Percentiles rank a stretch among this genome's conserved stretches.
phyloP scores from a whole-genome alignment of 1,140 invertebrate genomes.

The Cydia amplana region DNA sequence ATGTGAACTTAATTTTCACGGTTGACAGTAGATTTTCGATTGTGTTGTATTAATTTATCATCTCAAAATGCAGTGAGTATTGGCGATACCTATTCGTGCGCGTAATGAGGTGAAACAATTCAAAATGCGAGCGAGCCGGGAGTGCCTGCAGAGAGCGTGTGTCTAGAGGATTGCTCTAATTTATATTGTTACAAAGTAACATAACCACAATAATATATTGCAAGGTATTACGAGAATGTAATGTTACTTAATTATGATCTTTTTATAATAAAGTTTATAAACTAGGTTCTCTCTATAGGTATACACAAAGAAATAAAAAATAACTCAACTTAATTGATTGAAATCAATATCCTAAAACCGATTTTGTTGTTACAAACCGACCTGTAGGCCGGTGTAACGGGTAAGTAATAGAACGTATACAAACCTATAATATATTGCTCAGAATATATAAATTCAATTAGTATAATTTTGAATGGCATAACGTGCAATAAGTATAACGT shows the following conservation, averaged over 20 bases:
- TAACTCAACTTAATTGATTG: too few species aligned
- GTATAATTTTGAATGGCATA: too few species aligned
- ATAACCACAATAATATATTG: not conserved
- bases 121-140: constrained; percentile 63
- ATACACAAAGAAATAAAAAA: too few species aligned
- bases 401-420: too few species aligned
- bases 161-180: constrained; percentile 11
- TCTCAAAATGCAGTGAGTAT: constrained; percentile 36
- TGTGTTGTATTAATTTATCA: constrained; percentile 44
- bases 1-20: constrained; percentile 40
- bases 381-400: too few species aligned
- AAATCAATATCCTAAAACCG: too few species aligned
- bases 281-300: not conserved
- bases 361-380: too few species aligned
- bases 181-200: constrained; percentile 2
- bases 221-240: not conserved
- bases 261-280: not conserved
- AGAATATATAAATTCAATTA: too few species aligned
- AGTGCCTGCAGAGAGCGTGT: constrained; percentile 39
- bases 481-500: too few species aligned
- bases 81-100: constrained; percentile 59
- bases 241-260: not conserved
- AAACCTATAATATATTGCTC: too few species aligned
- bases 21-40: constrained; percentile 44
- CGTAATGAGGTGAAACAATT: constrained; percentile 73